Evolutionary conservation across 1,140 invertebrate species (phyloP).

Genomic region (Tetranychus urticae): DNA sequence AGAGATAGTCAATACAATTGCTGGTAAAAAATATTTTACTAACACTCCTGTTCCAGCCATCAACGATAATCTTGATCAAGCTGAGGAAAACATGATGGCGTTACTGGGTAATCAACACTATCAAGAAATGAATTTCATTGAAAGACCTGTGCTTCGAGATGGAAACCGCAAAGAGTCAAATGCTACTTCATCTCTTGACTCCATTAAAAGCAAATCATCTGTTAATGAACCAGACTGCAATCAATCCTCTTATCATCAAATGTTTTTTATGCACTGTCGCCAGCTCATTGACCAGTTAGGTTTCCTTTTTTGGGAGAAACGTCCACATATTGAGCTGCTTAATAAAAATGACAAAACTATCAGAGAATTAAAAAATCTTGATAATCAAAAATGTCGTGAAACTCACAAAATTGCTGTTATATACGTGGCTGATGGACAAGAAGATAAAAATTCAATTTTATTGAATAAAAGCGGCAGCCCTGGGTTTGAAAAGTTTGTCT

Average conservation of each 20-base stretch:
- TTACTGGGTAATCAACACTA: conserved; percentile 16
- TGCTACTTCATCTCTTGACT: neutral
- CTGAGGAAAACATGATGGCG: conserved; percentile 18
- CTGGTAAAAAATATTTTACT: neutral
- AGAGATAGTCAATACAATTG: conserved; percentile 59
- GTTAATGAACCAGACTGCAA: neutral
- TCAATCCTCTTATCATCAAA: neutral
- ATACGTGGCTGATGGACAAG: conserved; percentile 79
- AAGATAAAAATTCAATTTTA: conserved; percentile 67
- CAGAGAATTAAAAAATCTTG: conserved; percentile 71
- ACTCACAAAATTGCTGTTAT: conserved; percentile 98
- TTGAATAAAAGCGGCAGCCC: conserved; percentile 57
- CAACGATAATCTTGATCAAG: conserved; percentile 17
- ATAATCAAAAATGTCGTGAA: conserved; percentile 56
- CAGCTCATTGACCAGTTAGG: conserved; percentile 71
- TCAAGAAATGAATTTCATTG: conserved; percentile 10
- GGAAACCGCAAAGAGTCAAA: neutral
- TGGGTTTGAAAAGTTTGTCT: conserved; percentile 80
- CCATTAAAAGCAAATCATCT: neutral
- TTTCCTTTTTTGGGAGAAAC: conserved; percentile 53
- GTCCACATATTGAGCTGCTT: conserved; percentile 56
- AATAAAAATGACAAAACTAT: conserved; percentile 71
- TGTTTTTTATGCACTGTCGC: conserved; percentile 53
- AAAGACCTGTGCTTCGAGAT: neutral
- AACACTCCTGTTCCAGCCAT: conserved; percentile 19